A percentile compares a stretch with the other conserved stretches of the same genome.
Conservation (phyloP, 2,888 invertebrate genomes). For the Microplitis deprimator region DNA sequence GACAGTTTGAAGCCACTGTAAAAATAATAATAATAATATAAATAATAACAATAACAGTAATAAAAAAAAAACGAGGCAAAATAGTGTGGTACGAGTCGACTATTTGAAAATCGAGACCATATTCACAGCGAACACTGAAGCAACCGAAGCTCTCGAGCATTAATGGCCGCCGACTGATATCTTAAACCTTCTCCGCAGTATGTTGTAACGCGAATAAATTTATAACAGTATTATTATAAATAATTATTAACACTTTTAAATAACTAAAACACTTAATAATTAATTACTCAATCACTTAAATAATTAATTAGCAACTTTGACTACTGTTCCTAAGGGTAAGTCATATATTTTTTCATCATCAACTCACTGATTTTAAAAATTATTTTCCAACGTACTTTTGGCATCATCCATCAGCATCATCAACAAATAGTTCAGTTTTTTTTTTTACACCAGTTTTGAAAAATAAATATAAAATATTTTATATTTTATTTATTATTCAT, state of each 20-base stretch:
- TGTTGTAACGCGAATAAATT: constrained; percentile 18
- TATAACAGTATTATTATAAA: not conserved
- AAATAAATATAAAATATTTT: too few species aligned
- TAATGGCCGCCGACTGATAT: constrained; percentile 55
- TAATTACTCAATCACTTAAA: not conserved
- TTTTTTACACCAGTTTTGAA: too few species aligned
- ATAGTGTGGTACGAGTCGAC: constrained; percentile 44
- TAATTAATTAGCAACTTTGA: constrained; percentile 5
- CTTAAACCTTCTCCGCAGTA: constrained; percentile 47
- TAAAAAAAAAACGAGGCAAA: constrained; percentile 45
- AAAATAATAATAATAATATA: not conserved
- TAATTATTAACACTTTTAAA: constrained; percentile 18
- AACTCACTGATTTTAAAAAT: not conserved
- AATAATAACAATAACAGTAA: constrained; percentile 57
- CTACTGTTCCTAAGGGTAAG: not conserved
- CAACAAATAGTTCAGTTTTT: not conserved
- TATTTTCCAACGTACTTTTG: not conserved
- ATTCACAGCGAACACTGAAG: not conserved
- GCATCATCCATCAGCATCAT: constrained; percentile 16
- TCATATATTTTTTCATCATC: not conserved
- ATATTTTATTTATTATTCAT: too few species aligned
- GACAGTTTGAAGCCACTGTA: not conserved
- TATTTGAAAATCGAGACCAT: constrained; percentile 61
- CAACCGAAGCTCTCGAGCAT: constrained; percentile 39
- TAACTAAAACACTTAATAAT: not conserved